Evolutionary conservation across 2,797 vertebrate species (phyloP).

Genomic region (Hypotaenidia okinawae): DNA sequence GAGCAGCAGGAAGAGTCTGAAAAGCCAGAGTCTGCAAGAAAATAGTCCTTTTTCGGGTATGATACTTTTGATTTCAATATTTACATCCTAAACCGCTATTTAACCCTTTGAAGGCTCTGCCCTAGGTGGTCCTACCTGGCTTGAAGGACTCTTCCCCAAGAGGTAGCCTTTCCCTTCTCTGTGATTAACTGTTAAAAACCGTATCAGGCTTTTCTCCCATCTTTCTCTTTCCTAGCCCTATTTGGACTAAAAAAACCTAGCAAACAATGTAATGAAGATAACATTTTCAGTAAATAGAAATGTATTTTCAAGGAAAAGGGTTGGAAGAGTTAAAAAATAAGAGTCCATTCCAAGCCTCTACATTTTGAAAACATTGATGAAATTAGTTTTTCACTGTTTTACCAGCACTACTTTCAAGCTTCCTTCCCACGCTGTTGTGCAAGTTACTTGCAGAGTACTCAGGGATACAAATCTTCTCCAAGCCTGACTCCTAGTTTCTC

Average conservation of each 20-base stretch:
- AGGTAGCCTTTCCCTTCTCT: neutral
- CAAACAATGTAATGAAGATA: neutral
- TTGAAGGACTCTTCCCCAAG: neutral
- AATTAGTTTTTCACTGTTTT: constrained; percentile 57
- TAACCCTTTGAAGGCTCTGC: neutral
- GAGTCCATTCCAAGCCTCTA: neutral
- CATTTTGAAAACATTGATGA: constrained; percentile 60
- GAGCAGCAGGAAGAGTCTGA: neutral
- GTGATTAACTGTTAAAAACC: neutral
- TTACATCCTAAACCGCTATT: neutral
- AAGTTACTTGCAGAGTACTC: constrained; percentile 38
- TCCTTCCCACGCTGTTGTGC: constrained; percentile 56
- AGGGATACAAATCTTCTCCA: neutral
- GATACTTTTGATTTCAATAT: neutral
- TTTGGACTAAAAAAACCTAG: neutral
- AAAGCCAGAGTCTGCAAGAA: neutral
- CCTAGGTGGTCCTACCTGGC: neutral
- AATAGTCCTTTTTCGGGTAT: neutral
- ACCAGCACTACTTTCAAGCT: constrained; percentile 43
- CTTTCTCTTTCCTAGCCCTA: neutral
- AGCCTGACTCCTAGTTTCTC: constrained; percentile 15
- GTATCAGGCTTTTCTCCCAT: neutral
- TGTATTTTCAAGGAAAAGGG: neutral
- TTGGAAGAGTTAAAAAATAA: neutral
- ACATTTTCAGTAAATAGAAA: neutral